A percentile compares a stretch with the other conserved stretches of the same genome.
These are phyloP conservation scores for Sclerurus mexicanus DNA, from an alignment of 2,113 vertebrate genomes.

Conservation along the genomic window DNA sequence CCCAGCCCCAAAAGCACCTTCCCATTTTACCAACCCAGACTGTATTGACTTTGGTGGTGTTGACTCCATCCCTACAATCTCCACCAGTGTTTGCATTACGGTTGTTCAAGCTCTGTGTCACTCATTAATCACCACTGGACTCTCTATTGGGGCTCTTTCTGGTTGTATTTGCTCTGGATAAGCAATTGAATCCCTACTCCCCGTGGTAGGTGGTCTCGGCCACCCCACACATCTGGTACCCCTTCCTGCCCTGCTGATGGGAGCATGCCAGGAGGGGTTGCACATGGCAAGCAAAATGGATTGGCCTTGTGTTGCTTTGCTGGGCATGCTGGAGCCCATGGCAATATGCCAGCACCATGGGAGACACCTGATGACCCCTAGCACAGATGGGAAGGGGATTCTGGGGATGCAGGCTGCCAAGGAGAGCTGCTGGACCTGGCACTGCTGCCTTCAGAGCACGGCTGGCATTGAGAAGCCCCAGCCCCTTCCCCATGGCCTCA, in stretches of 20 bases:
- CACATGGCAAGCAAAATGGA: not conserved
- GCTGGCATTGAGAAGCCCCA: not conserved
- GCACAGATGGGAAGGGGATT: not conserved
- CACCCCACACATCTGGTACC: not conserved
- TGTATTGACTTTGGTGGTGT: fast-evolving
- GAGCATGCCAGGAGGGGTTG: not conserved
- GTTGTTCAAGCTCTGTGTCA: not conserved
- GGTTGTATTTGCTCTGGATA: not conserved
- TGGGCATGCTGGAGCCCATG: not conserved
- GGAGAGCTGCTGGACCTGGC: not conserved
- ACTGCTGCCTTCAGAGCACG: not conserved
- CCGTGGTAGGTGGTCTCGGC: fast-evolving
- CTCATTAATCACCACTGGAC: not conserved
- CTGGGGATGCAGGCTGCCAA: not conserved
- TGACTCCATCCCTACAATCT: not conserved
- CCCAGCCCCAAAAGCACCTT: not conserved
- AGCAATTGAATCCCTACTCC: fast-evolving
- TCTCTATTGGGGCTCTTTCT: fast-evolving
- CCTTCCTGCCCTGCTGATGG: not conserved
- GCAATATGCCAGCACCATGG: fast-evolving
- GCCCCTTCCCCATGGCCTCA: constrained; percentile 51
- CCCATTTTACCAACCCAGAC: not conserved
- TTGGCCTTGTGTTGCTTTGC: not conserved
- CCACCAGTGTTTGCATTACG: not conserved
- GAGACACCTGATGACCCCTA: not conserved